Percentiles rank a stretch among this genome's conserved stretches.
Conservation (phyloP, 2,888 invertebrate genomes). For the Mimumesa dahlbomi region DNA sequence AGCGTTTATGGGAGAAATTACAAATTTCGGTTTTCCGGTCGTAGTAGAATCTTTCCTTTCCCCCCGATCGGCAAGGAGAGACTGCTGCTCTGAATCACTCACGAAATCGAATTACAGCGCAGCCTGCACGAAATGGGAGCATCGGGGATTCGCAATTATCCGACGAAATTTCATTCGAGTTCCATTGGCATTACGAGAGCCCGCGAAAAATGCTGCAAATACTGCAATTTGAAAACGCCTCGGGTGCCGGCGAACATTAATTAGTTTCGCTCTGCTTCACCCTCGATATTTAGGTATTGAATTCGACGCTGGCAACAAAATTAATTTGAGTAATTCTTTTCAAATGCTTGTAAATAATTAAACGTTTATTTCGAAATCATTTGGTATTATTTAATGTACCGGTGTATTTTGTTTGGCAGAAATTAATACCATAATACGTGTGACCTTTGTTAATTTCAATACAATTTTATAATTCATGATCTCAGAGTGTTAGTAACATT, state of each 20-base stretch:
- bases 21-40: neutral
- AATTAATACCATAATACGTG: too few relatives aligned
- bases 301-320: neutral
- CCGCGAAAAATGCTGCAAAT: conserved; percentile 30
- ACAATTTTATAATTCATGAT: too few relatives aligned
- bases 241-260: conserved; percentile 7
- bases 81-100: conserved; percentile 7
- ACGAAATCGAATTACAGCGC: conserved; percentile 46
- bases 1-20: neutral
- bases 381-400: too few relatives aligned
- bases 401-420: too few relatives aligned
- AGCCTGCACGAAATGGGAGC: conserved; percentile 34
- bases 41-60: neutral
- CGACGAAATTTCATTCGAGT: conserved; percentile 49
- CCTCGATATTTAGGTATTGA: neutral
- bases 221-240: conserved; percentile 11
- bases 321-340: conserved; percentile 3
- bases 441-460: too few relatives aligned
- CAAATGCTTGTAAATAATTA: too few relatives aligned
- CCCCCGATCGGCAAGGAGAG: too few relatives aligned
- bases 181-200: conserved; percentile 19
- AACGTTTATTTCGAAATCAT: too few relatives aligned
- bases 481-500: too few relatives aligned
- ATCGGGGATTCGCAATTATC: conserved; percentile 55
- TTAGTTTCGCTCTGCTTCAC: conserved; percentile 1